Evolutionary conservation across 2,888 invertebrate genomes (phyloP), one percentile per base, ranked within the genome.

Genomic region (Therioaphis trifolii): DNA sequence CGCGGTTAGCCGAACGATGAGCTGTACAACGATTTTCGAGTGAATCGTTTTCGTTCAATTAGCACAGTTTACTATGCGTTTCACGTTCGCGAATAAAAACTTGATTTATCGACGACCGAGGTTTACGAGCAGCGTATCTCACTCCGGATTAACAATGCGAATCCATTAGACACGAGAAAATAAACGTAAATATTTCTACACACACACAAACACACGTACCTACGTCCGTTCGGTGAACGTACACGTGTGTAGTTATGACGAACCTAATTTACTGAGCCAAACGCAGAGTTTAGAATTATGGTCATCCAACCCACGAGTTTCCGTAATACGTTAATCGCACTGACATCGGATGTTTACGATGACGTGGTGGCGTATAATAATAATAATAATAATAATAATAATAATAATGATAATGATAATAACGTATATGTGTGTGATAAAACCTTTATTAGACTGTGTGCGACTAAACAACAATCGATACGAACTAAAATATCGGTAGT

Each of bases 81-180:
- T 46, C 76, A 63, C 76, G 46, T 76, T 29, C 21, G n/a, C 9
- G n/a, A 63, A 49, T 21, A 21, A 63, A 63, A 76, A 76, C 63
- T 76, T 76, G 76, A 76, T 76, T 76, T 76, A 76, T 63, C 18
- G 46, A 9, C 29, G n/a, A 27, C n/a, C n/a, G n/a, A 27, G 43
- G 63, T 49, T 49, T 49, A 46, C 63, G 63, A 21, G 29, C 29
- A 15, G 29, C 46, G n/a, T 43, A 46, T 61, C 46, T 76, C 61
- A 29, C 46, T 76, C 63, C 18, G 21, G 29, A 76, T 63, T 63
- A 27, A 76, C 63, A 63, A 29, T 15, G 76, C 76, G 4, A 76
- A 76, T 63, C 29, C 63, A 46, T 76, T 46, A 55, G 46, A 4
- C 35, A 71, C 11, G 40, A 68, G 11, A 75, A 74, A 58, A 52